Evolutionary conservation across 1,140 invertebrate genomes (phyloP).

Genomic region (Eufriesea mexicana): DNA sequence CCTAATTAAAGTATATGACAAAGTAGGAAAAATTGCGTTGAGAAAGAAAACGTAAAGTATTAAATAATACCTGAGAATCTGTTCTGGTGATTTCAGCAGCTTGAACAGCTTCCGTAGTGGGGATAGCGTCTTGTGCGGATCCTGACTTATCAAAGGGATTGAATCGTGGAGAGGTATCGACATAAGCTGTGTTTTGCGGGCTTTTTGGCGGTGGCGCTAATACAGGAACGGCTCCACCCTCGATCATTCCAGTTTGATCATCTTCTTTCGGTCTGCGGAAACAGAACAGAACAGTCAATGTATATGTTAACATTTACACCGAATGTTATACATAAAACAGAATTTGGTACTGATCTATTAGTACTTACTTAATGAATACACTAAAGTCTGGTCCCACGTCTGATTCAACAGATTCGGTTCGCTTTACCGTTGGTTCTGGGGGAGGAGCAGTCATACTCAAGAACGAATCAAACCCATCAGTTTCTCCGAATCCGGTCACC

Average conservation of each 20-base stretch:
- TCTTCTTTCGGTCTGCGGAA: slow-evolving; percentile 85
- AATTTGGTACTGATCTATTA: slow-evolving; percentile 14
- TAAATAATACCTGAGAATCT: slow-evolving; percentile 75
- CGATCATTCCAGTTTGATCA: slow-evolving; percentile 65
- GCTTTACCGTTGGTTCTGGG: slow-evolving; percentile 83
- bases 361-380: slow-evolving; percentile 88
- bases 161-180: slow-evolving; percentile 82
- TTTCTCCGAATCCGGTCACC: slow-evolving; percentile 85
- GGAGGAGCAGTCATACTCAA: slow-evolving; percentile 90
- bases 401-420: slow-evolving; percentile 88
- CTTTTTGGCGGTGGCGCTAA: slow-evolving; percentile 89
- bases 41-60: not conserved
- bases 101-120: slow-evolving; percentile 64
- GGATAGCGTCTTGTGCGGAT: slow-evolving; percentile 78
- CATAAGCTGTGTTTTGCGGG: slow-evolving; percentile 82
- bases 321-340: too few species aligned
- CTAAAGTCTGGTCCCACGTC: slow-evolving; percentile 90
- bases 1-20: slow-evolving; percentile 77
- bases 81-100: slow-evolving; percentile 74
- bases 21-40: not conserved
- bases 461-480: slow-evolving; percentile 93
- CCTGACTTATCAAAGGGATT: slow-evolving; percentile 91
- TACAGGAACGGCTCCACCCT: slow-evolving; percentile 84
- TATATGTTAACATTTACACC: too few species aligned
- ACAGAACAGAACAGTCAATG: not conserved